phyloP scores from a whole-genome alignment of 1,140 invertebrate species.

The Holotrichia oblita region DNA sequence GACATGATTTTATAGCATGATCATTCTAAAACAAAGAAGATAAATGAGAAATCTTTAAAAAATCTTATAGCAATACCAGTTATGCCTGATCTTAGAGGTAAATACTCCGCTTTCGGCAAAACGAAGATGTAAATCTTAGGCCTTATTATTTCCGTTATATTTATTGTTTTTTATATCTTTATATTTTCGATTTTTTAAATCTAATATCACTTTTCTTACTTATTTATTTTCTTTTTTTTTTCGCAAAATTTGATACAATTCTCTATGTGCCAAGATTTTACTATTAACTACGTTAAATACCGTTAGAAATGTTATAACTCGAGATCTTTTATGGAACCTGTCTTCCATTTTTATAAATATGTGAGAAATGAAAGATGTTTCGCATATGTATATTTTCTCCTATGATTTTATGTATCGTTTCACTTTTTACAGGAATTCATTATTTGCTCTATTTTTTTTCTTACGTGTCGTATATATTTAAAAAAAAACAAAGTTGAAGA shows the following conservation, averaged over 20 bases:
- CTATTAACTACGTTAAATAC: conserved; percentile 39
- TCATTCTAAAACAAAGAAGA: conserved; percentile 43
- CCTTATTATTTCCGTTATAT: conserved; percentile 25
- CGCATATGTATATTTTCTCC: not conserved
- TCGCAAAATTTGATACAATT: not conserved
- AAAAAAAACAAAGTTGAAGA: conserved; percentile 21
- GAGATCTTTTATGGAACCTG: conserved; percentile 40
- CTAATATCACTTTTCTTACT: not conserved
- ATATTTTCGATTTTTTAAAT: too few relatives aligned
- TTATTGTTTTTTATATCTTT: conserved; percentile 29
- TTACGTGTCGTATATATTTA: conserved; percentile 14
- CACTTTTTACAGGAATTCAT: not conserved
- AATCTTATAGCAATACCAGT: conserved; percentile 46
- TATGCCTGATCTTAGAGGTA: conserved; percentile 44
- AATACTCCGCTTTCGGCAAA: conserved; percentile 45
- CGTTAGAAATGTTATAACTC: conserved; percentile 35
- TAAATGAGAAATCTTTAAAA: conserved; percentile 12
- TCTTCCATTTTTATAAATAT: conserved; percentile 44
- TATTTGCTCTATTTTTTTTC: too few relatives aligned
- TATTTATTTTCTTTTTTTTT: not conserved
- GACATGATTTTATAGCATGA: conserved; percentile 40
- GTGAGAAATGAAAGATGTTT: conserved; percentile 20
- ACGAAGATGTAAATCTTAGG: conserved; percentile 21
- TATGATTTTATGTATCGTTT: not conserved
- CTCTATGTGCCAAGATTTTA: conserved; percentile 44